Evolutionary conservation across 2,113 vertebrate species (phyloP), one percentile per base, ranked within the genome.

Genomic region (Cinclus cinclus): DNA sequence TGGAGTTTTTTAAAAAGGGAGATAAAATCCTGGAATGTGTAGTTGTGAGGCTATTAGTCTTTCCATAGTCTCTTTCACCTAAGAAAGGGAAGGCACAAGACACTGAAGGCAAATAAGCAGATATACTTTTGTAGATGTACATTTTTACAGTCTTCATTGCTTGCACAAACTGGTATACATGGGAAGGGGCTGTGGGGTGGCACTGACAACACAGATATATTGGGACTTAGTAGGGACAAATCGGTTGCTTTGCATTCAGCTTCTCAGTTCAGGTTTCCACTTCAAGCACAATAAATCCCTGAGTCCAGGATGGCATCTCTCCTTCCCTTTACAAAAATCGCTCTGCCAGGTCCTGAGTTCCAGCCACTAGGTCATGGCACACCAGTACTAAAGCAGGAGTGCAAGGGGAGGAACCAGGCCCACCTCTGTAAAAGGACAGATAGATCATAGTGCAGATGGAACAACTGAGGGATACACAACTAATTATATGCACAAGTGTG

Each of bases 401-500:
- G 24, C 56, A 52, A 86, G 41, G 64, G 63, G 58, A 92, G 67
- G 69, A 92, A 76, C 42, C 62, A 63, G 67, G 44, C 41, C 60
- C 59, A 90, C 37, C 55, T 87, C 74, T 0, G 6, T 68, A 59
- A 93, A 92, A 89, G 52, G 65, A 85, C 68, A 93, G 85, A 69
- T 68, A 88, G 95, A 89, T 90, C 56, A 75, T 12, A 87, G 70
- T 60, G 78, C 62, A 90, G 79, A 28, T 85, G 70, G 83, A 84
- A 90, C 70, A 88, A 69, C 80, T 6, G 23, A 86, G 80, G 47
- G 88, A 95, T 86, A 90, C 80, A 84, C 75, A 89, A 44, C 82
- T 96, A 94, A 96, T 96, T 94, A 91, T 88, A 96, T 92, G 89
- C 92, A 92, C 64, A 87, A 95, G 84, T 87, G 93, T 83, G 82